Evolutionary conservation across 2,888 invertebrate species (phyloP), one percentile per base, ranked within the genome.

Genomic region (Beris morrisii): DNA sequence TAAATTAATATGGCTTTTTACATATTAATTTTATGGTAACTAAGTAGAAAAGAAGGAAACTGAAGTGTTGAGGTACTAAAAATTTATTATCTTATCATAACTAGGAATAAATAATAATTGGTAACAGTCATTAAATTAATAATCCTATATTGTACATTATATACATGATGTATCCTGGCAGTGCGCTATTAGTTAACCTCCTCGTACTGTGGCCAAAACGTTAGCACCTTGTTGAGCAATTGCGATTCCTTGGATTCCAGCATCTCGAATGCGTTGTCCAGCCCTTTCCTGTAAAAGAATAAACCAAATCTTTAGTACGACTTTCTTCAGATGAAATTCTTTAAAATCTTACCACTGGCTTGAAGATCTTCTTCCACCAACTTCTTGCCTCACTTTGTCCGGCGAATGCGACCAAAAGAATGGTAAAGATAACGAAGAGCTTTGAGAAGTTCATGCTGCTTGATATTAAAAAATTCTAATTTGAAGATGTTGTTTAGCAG

Each of bases 361-460:
- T 58, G 31, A 58, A 58, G 28, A 58, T 28, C 15, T 45, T 58
- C 46, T 58, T 58, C 58, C 58, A 58, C 31, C 12, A 46, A n/a
- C n/a, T n/a, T 22, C 46, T 7, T 4, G 63, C 28, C 28, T 63
- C 53, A 43, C 63, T 53, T 22, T 63, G 63, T 4, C 63, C 53
- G 11, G 43, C 54, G 6, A 54, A 54, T 4, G 15, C 54, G 15
- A 64, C 45, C 4, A 54, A 2, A 1, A 64, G n/a, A 13, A 64
- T 45, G 30, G 54, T 31, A 30, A 64, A 64, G 13, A 64, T 30
- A 5, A 54, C 7, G 28, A 64, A 64, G 2, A 64, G n/a, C 15
- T 54, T 64, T 28, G 64, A n/a, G 54, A 64, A 64, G 44, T 64
- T 64, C 64, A 64, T 64, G 5, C 15, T 56, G 30, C 12, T 30